Evolutionary conservation across 2,113 vertebrate species (phyloP).

Genomic region (Gadus macrocephalus): DNA sequence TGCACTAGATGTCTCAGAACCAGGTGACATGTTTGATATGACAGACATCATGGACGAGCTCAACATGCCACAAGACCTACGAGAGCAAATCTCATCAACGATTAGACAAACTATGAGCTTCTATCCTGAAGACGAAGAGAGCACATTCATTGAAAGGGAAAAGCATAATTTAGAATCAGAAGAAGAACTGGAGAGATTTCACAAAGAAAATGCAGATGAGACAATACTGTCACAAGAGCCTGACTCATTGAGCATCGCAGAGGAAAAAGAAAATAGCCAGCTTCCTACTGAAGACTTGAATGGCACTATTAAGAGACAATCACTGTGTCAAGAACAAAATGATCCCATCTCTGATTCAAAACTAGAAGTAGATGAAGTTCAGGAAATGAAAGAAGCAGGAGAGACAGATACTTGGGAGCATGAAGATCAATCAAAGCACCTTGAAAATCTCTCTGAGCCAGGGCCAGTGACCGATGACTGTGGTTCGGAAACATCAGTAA

Average conservation of each 20-base stretch:
- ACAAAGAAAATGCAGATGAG: neutral
- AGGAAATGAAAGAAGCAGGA: slow-evolving; percentile 8
- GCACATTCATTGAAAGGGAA: slow-evolving; percentile 38
- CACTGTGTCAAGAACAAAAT: neutral
- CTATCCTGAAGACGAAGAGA: slow-evolving; percentile 41
- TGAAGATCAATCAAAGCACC: neutral
- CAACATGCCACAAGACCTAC: slow-evolving; percentile 61
- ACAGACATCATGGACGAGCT: slow-evolving; percentile 67
- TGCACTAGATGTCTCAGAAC: slow-evolving; percentile 53
- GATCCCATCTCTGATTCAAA: neutral
- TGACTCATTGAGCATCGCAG: neutral
- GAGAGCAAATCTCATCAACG: slow-evolving; percentile 54
- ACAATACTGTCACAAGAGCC: slow-evolving; percentile 17
- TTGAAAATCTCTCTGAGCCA: neutral
- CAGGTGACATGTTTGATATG: slow-evolving; percentile 35
- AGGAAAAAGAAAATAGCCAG: neutral
- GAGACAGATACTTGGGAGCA: slow-evolving; percentile 11
- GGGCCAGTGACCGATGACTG: neutral
- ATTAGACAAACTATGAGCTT: slow-evolving; percentile 39
- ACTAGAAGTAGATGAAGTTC: slow-evolving; percentile 2
- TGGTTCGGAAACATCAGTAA: neutral
- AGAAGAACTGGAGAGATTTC: slow-evolving; percentile 47
- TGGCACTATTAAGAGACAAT: neutral
- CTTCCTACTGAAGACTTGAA: neutral
- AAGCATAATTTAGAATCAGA: slow-evolving; percentile 38